These are phyloP conservation scores for Sphinx pinastri DNA, from an alignment of 2,888 invertebrate genomes.

Conservation along the genomic window DNA sequence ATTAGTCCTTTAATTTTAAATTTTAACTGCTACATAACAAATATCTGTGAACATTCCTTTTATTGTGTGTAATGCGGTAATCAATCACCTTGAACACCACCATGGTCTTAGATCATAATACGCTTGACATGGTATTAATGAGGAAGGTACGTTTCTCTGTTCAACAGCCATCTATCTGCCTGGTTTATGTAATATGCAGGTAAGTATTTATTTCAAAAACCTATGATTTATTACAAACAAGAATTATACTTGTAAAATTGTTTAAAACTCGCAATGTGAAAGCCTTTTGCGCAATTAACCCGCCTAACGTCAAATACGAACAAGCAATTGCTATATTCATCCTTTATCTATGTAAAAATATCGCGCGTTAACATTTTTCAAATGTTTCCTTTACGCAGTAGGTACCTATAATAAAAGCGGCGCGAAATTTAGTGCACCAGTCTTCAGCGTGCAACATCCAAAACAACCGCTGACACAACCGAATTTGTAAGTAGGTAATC, in stretches of 20 bases:
- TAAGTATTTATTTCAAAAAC: neutral
- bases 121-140: too few species aligned
- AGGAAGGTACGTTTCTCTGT: too few species aligned
- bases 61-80: too few species aligned
- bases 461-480: slow-evolving; percentile 31
- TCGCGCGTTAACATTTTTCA: neutral
- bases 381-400: slow-evolving; percentile 13
- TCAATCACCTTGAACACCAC: too few species aligned
- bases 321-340: slow-evolving; percentile 9
- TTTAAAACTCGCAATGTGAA: neutral
- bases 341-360: slow-evolving; percentile 16
- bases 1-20: too few species aligned
- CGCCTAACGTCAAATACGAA: slow-evolving; percentile 23
- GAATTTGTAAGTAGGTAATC: slow-evolving; percentile 31
- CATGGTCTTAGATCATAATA: too few species aligned
- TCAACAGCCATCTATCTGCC: too few species aligned
- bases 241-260: neutral
- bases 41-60: too few species aligned
- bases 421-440: neutral
- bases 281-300: slow-evolving; percentile 24
- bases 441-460: slow-evolving; percentile 28
- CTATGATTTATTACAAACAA: slow-evolving; percentile 13
- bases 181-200: neutral
- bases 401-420: slow-evolving; percentile 10
- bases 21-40: too few species aligned